Base-by-base conservation (phyloP, 2,797 vertebrate genomes). In the Tokudaia muenninki region DNA sequence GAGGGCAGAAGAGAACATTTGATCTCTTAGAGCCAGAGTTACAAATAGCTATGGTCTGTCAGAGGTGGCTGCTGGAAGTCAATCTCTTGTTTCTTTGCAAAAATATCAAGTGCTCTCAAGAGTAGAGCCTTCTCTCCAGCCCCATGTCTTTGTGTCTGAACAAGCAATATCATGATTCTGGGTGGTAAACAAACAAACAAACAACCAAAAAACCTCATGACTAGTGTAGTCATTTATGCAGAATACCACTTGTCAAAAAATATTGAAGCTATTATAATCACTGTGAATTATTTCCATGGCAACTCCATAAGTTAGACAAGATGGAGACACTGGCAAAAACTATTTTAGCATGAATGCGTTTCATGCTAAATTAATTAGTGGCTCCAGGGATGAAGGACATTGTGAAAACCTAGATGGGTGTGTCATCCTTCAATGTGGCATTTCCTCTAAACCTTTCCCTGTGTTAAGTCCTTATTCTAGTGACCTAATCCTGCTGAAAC, bases 301-400 rank as follows among this genome's bases (percentile, higher is more conserved):
- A 93, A 37, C 47, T 86, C 31, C 55, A 2, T 87, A 81, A 84
- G 44, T 77, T 81, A 57, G 9, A 81, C 41, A 65, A 61, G n/a
- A 79, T 47, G 88, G 82, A 61, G 83, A 84, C 31, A 63, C 81
- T 41, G 93, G 83, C 63, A 94, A 75, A 92, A n/a, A 26, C 13
- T 59, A 79, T 29, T 87, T 94, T 87, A 90, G 57, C 41, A 34
- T 65, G 34, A 44, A 24, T 90, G 92, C 81, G 47, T 93, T 93
- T 96, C 52, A 57, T 81, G 81, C 72, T 63, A 72, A 92, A 65
- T 63, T 86, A 61, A 61, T 52, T 86, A 41, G 13, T 22, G 34
- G 3, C 21, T 24, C 29, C 17, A 16, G 22, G 70, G 59, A 90
- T 22, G 19, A 6, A 52, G 63, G 92, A 29, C 29, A n/a, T 24